Conservation (phyloP, 2,113 vertebrate species). For the Saimiri boliviensis region DNA sequence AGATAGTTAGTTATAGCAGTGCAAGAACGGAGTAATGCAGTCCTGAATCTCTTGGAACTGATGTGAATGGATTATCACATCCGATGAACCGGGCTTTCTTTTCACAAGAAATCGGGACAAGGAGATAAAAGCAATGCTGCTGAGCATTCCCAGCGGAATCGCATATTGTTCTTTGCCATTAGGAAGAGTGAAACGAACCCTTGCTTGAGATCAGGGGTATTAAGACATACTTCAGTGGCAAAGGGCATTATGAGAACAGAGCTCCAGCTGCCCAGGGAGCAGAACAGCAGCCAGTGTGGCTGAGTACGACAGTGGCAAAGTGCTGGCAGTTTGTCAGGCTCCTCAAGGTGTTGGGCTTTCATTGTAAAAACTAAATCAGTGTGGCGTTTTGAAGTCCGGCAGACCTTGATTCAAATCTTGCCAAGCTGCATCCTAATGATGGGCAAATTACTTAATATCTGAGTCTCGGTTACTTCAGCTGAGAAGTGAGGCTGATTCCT, state of each 20-base stretch:
- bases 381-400: not conserved
- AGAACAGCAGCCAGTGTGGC: not conserved
- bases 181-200: slow-evolving; percentile 45
- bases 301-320: accelerated
- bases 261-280: not conserved
- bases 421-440: not conserved
- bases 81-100: not conserved
- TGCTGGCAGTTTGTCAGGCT: not conserved
- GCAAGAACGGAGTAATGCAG: no score
- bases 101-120: not conserved
- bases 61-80: not conserved
- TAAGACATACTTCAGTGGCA: not conserved
- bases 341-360: not conserved
- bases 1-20: no score
- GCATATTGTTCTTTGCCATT: slow-evolving; percentile 62
- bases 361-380: not conserved
- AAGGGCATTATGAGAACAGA: not conserved
- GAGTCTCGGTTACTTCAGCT: not conserved
- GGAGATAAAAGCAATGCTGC: slow-evolving; percentile 55
- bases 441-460: slow-evolving; percentile 15
- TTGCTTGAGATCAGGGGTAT: not conserved
- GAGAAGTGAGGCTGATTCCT: not conserved
- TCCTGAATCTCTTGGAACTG: not conserved
- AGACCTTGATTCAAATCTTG: not conserved
- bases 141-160: slow-evolving; percentile 43